Evolutionary conservation across 2,797 vertebrate species (phyloP).

Genomic region (Denticeps clupeoides): DNA sequence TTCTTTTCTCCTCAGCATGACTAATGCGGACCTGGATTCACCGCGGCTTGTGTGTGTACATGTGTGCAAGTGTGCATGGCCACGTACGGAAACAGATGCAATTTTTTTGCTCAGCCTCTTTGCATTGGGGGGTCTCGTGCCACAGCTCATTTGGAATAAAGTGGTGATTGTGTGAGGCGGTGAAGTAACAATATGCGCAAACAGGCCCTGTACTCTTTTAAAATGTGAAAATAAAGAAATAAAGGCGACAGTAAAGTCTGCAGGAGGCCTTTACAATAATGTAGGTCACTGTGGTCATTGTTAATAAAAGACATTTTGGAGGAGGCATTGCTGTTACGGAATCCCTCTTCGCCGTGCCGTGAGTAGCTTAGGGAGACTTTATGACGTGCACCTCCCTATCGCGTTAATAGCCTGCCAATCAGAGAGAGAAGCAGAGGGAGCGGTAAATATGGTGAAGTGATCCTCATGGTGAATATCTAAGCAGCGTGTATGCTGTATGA

Average conservation of each 20-base stretch:
- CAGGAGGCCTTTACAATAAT: constrained; percentile 8
- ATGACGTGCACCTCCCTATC: constrained; percentile 46
- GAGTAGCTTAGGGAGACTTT: constrained; percentile 42
- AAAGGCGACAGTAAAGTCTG: too few relatives aligned
- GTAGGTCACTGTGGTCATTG: constrained; percentile 32
- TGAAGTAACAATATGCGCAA: too few relatives aligned
- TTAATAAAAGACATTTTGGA: constrained; percentile 37
- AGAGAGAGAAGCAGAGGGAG: too few relatives aligned
- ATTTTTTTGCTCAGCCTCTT: too few relatives aligned
- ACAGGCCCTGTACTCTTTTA: too few relatives aligned
- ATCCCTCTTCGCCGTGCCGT: constrained; percentile 34
- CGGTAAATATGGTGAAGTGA: too few relatives aligned
- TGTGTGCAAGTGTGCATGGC: not conserved
- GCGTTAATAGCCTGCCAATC: constrained; percentile 52
- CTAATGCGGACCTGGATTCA: constrained; percentile 11
- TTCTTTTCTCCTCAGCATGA: constrained; percentile 17
- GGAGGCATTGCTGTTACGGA: constrained; percentile 35
- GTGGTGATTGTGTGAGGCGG: too few relatives aligned
- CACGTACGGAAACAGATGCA: not conserved
- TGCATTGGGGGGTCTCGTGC: not conserved
- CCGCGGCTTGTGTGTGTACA: not conserved
- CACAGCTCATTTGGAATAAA: too few relatives aligned
- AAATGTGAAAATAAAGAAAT: too few relatives aligned
- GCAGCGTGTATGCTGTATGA: too few relatives aligned
- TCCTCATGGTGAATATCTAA: too few relatives aligned